Percentiles rank a stretch among this genome's conserved stretches.
phyloP scores from a whole-genome alignment of 2,888 invertebrate genomes.

The Drosophila atroscutellata region DNA sequence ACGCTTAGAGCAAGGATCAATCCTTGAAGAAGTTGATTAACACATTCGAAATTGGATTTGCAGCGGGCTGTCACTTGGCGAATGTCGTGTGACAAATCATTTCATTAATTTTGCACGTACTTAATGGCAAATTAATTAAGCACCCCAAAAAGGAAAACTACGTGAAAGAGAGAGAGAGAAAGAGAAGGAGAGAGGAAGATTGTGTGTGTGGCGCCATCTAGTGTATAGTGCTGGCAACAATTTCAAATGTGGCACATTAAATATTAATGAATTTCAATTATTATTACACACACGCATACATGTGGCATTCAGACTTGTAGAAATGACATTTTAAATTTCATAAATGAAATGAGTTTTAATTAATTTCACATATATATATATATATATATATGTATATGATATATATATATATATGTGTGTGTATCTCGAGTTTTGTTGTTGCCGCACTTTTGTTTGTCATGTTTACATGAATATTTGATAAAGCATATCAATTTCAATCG shows the following conservation, averaged over 20 bases:
- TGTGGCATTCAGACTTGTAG: slow-evolving; percentile 17
- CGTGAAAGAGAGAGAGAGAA: background rate
- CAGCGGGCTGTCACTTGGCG: slow-evolving; percentile 39
- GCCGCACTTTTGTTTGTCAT: slow-evolving; percentile 61
- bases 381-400: no score
- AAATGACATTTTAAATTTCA: slow-evolving; percentile 66
- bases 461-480: slow-evolving; percentile 79
- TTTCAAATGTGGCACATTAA: slow-evolving; percentile 64
- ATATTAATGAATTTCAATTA: slow-evolving; percentile 77
- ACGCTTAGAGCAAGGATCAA: slow-evolving; percentile 15
- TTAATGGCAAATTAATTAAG: slow-evolving; percentile 75
- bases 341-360: slow-evolving; percentile 79
- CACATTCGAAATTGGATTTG: slow-evolving; percentile 53
- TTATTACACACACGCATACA: slow-evolving; percentile 14
- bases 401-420: slow-evolving; percentile 2
- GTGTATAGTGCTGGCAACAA: slow-evolving; percentile 12
- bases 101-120: slow-evolving; percentile 78
- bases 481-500: slow-evolving; percentile 71
- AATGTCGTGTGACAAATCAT: slow-evolving; percentile 69
- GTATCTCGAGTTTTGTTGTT: background rate
- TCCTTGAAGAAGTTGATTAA: slow-evolving; percentile 58
- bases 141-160: slow-evolving; percentile 1
- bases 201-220: slow-evolving; percentile 40
- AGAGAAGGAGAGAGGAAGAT: background rate
- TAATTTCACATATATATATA: slow-evolving; percentile 62